Evolutionary conservation across 2,797 vertebrate species (phyloP), one percentile per base, ranked within the genome.

Genomic region (Anolis apletophallus): DNA sequence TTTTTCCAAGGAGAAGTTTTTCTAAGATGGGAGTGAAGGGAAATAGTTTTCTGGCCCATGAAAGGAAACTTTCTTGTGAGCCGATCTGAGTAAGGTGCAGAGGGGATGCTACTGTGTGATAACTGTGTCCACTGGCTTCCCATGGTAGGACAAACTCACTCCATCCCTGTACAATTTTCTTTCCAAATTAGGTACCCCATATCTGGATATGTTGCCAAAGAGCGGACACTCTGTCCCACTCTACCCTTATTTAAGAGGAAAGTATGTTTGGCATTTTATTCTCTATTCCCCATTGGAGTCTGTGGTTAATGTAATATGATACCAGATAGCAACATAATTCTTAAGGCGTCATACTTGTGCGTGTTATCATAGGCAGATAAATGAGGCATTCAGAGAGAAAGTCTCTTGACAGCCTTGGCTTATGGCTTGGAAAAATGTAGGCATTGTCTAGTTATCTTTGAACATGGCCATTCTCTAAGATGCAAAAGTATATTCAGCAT

Each of bases 361-460:
- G 19, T 79, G 52, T 36, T 13, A 54, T 29, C 57, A 29, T 36
- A 64, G 14, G 32, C 50, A 81, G n/a, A 71, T 71, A 71, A 71
- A 29, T 40, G 16, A 78, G n/a, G 81, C 19, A 59, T 77, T 69
- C 34, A 78, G 46, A 52, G 23, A 50, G 17, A 85, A 54, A 74
- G 69, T 16, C 34, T 54, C 46, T 74, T 52, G 17, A 5, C 59
- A 4, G 19, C 50, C 50, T 64, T 80, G 21, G 26, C 32, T 81
- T 75, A 23, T 74, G 10, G 74, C 40, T 80, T 85, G 68, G 36
- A 59, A 80, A 46, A 26, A 71, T 3, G 9, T 67, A 67, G 36
- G 29, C 34, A 81, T 55, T 84, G 59, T 40, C 23, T 86, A 32
- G 61, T 12, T 87, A 12, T 81, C 72, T 67, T 81, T 87, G 61